Conservation (phyloP, 2,113 vertebrate genomes). For the Thryonomys swinderianus region DNA sequence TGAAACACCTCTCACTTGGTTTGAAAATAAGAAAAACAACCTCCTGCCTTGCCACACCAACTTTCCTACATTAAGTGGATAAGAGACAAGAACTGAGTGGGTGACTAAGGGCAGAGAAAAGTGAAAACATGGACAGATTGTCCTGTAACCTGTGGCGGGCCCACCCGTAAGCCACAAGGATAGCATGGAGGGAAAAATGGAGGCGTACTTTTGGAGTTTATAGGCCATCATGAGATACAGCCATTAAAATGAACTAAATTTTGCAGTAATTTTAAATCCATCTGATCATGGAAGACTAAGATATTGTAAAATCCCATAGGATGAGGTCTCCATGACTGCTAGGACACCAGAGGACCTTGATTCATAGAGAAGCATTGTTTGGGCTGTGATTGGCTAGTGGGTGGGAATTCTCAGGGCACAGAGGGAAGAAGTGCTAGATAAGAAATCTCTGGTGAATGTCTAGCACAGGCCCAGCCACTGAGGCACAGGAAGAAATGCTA, state of each 20-base stretch:
- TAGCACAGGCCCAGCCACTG: too few species aligned
- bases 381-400: not conserved
- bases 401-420: not conserved
- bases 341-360: not conserved
- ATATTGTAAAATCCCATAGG: not conserved
- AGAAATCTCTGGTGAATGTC: not conserved
- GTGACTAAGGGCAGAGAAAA: not conserved
- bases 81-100: not conserved
- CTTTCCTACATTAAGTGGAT: not conserved
- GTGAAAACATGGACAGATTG: not conserved
- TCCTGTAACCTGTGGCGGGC: not conserved
- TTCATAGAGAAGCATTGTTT: not conserved
- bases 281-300: not conserved
- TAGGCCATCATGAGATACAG: not conserved
- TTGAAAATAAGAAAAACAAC: not conserved
- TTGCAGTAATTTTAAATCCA: not conserved
- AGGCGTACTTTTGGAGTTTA: not conserved
- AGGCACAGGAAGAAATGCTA: not conserved
- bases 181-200: not conserved
- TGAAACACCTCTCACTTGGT: not conserved
- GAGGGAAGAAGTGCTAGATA: not conserved
- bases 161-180: not conserved
- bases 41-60: not conserved
- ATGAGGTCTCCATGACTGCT: not conserved
- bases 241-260: not conserved